Evolutionary conservation across 1,140 invertebrate species (phyloP), one percentile per base, ranked within the genome.

Genomic region (Drosophila tani): DNA sequence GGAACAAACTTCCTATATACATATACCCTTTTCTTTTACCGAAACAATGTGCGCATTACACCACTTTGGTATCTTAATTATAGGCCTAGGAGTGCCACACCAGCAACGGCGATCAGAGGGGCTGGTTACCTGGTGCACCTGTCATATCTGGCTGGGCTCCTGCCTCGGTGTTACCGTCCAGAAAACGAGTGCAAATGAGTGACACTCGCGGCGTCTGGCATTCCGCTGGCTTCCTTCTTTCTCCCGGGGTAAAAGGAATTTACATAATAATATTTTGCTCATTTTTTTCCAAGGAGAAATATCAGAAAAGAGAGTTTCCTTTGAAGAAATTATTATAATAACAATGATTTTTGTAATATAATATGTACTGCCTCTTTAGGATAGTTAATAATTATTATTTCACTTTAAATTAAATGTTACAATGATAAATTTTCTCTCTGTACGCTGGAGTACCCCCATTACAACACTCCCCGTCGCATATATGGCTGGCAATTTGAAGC

Each of bases 51-150:
- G 79, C 75, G 76, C 69, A 73, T 87, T 87, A 88, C 83, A 87
- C 71, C 84, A 87, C 84, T 87, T 83, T 67, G 65, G 73, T 80
- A 68, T 74, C 80, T 87, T 87, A 87, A 87, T 87, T 88, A 87
- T 87, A 87, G 83, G 55, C 68, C 67, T 79, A 64, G 50, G 45
- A 64, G 55, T 68, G 63, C 41, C 70, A 80, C 46, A 62, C 46
- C 76, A 60, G 29, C 27, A 50, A 49, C 45, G 65, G 46, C 15
- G 35, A 11, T 24, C 29, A 32, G 43, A 58, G 45, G 21, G 17
- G 17, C 17, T 32, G 51, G 14, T 35, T 35, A 56, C 32, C 66
- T 74, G 75, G 51, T 83, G 84, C 83, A 87, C 84, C 83, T 87
- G 83, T 87, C 83, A 88, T 65, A 87, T 75, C 50, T 78, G 66